Conservation (phyloP, 2,113 vertebrate genomes). For the Malurus melanocephalus region DNA sequence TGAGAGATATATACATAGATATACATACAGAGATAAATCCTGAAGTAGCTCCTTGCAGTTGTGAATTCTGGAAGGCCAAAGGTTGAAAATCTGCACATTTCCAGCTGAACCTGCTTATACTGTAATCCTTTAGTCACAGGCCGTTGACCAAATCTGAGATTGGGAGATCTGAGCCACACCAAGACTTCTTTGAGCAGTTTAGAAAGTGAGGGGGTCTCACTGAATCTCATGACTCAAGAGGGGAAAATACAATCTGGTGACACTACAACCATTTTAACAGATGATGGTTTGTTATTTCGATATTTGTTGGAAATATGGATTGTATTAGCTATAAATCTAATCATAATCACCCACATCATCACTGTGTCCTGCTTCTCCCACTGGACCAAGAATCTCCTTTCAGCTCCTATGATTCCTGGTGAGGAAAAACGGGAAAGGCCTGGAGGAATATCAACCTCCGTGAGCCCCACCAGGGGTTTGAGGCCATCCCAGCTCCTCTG, state of each 20-base stretch:
- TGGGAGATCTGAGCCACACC: neutral
- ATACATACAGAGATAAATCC: neutral
- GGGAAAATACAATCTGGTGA: fast-evolving
- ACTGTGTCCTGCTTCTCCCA: neutral
- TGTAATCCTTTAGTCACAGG: neutral
- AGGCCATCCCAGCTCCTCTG: neutral
- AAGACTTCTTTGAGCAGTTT: neutral
- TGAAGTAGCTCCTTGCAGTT: neutral
- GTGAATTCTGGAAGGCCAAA: neutral
- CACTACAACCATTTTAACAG: fast-evolving
- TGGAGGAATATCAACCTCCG: neutral
- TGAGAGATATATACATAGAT: too few species aligned
- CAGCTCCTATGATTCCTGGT: too few species aligned
- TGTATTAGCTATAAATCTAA: neutral
- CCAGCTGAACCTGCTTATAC: neutral
- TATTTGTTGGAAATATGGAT: neutral
- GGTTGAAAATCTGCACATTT: neutral
- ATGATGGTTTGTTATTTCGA: neutral
- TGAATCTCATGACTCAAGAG: neutral
- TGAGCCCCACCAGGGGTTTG: neutral
- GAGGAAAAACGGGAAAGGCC: neutral
- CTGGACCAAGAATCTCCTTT: neutral
- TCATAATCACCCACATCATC: neutral
- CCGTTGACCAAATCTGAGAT: neutral
- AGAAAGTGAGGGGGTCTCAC: neutral